Evolutionary conservation across 2,113 vertebrate genomes (phyloP), one percentile per base, ranked within the genome.

Genomic region (Garra rufa): DNA sequence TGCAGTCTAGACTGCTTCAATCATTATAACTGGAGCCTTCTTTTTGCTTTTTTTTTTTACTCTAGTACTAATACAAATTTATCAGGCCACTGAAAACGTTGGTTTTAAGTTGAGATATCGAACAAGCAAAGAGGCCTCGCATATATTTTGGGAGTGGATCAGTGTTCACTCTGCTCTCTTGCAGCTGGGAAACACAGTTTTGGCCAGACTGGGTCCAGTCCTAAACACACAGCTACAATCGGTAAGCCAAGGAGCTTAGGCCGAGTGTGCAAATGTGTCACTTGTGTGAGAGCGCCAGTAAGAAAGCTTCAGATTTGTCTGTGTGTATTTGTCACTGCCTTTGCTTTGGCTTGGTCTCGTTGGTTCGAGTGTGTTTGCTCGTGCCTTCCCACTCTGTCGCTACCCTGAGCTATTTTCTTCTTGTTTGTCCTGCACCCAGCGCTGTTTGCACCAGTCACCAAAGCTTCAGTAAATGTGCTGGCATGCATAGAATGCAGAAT

Each of bases 101-200:
- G 3, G 59, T 15, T 59, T 4, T 78, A 41, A n/a, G 30, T 55
- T 14, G 6, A 59, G 34, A 78, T 59, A 78, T 41, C 41, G 43
- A 44, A 65, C 59, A 48, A 48, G 17, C 4, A n/a, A 10, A 30
- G 17, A 48, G 59, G 78, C 26, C 28, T 80, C 11, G 24, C 41
- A 74, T 38, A 59, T 30, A 57, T 34, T 44, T 76, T 26, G 44
- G 81, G 75, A 79, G 88, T 91, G 90, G 89, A 83, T 93, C 90
- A 92, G 91, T 91, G 89, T 93, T 89, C 85, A 89, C 89, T 93
- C 85, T 95, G 90, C 92, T 93, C 91, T 94, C 89, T 93, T 92
- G 84, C 95, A 97, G 96, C 95, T 91, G 94, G 93, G 84, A 96
- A 94, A 90, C 95, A 95, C 93, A 95, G 93, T 92, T 95, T 95